Base-by-base conservation (phyloP, 2,797 vertebrate species). In the Basileuterus tristriatus region DNA sequence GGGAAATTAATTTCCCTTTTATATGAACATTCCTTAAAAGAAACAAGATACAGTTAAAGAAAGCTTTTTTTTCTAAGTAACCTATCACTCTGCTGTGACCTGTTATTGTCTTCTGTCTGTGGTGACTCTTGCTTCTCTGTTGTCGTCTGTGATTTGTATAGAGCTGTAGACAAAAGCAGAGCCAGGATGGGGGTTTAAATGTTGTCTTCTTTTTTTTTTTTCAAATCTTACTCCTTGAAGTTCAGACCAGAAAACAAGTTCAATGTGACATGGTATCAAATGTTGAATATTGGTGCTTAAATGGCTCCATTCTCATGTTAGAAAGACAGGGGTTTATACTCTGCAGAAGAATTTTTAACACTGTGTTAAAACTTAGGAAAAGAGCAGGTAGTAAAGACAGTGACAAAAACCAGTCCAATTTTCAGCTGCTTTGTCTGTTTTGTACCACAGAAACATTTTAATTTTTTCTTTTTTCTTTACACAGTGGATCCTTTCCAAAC, bases 401-500 rank as follows among this genome's bases (percentile, higher is more conserved):
- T 56, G 26, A 58, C 30, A 69, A 62, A 59, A 60, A 6, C 3
- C 11, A 39, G 16, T 34, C 30, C 39, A 30, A 55, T 86, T 93
- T 81, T 60, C 44, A 70, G 3, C 30, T 70, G 36, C 9, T 67
- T 59, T 70, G 5, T 49, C 39, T n/a, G 15, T 1, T 59, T 72
- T 65, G 58, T 77, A 60, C 15, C 10, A 52, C 13, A 7, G 36
- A 76, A 84, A 52, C 3, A 9, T 41, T 65, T 64, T 37, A 50
- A 75, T 71, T 91, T 91, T 72, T 79, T 39, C 62, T 34, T 70
- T n/a, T 95, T 92, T 67, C 46, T 97, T 97, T 89, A 83, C 19
- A 83, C 98, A 99, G 99, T 99, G 99, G 99, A 99, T 99, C 95
- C 98, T 99, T 69, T 84, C 97, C 96, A 99, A 99, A 96, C 95